Conservation (phyloP, 1,140 invertebrate species). For the Calliphora vicina region DNA sequence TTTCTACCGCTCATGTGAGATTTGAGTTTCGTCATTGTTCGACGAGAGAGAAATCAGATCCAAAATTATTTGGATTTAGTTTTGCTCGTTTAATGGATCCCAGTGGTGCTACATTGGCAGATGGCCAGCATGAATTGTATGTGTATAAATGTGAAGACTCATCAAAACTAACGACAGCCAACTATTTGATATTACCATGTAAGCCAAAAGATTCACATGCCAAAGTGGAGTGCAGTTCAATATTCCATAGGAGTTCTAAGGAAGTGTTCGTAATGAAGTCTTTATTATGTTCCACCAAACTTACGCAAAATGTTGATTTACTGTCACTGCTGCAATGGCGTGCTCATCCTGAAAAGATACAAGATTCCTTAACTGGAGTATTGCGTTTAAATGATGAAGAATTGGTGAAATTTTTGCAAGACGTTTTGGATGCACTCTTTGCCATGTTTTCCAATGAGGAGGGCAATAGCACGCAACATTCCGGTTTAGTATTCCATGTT, state of each 20-base stretch:
- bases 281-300: slow-evolving; percentile 90
- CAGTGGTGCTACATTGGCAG: slow-evolving; percentile 85
- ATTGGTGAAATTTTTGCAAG: slow-evolving; percentile 95
- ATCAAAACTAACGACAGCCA: slow-evolving; percentile 75
- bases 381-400: slow-evolving; percentile 85
- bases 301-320: slow-evolving; percentile 93
- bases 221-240: slow-evolving; percentile 65
- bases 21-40: slow-evolving; percentile 94
- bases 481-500: slow-evolving; percentile 73
- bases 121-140: slow-evolving; percentile 86
- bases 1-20: slow-evolving; percentile 88
- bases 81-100: slow-evolving; percentile 90
- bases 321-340: slow-evolving; percentile 91
- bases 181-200: slow-evolving; percentile 79
- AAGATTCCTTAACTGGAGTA: slow-evolving; percentile 83
- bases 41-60: slow-evolving; percentile 88
- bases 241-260: slow-evolving; percentile 82
- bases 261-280: slow-evolving; percentile 86
- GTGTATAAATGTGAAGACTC: slow-evolving; percentile 93
- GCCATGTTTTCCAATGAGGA: slow-evolving; percentile 94
- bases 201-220: slow-evolving; percentile 70
- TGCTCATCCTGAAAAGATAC: slow-evolving; percentile 83
- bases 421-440: slow-evolving; percentile 93
- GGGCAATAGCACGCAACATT: slow-evolving; percentile 79
- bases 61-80: slow-evolving; percentile 91